phyloP scores from a whole-genome alignment of 92 coral and sea anemone genomes.

The Plumapathes pennacea region DNA sequence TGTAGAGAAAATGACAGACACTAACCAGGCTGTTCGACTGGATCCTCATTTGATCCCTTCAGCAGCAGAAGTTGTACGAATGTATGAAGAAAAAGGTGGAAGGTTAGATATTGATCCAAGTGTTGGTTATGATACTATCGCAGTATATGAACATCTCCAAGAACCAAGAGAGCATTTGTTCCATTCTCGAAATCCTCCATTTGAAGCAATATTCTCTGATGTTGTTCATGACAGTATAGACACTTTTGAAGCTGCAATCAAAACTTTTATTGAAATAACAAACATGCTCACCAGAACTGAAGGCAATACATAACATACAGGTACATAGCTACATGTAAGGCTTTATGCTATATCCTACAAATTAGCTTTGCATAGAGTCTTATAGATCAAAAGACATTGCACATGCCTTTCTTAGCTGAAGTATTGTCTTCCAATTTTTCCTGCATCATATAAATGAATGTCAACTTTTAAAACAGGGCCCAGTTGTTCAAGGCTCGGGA shows the following conservation, averaged over 20 bases:
- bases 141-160: conserved; percentile 12
- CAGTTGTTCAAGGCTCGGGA: no score
- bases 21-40: conserved; percentile 8
- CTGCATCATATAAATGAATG: no score
- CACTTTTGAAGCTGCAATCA: conserved; percentile 11
- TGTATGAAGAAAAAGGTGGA: conserved; percentile 34
- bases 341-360: no score
- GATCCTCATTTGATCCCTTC: conserved; percentile 18
- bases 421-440: no score
- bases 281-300: background rate
- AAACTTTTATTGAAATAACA: conserved; percentile 14
- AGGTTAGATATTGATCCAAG: conserved; percentile 25
- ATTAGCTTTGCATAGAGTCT: no score
- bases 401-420: no score
- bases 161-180: conserved; percentile 36
- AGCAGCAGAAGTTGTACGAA: conserved; percentile 15
- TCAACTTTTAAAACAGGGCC: no score
- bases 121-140: conserved; percentile 42
- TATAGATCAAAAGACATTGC: no score
- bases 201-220: conserved; percentile 15
- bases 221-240: conserved; percentile 10
- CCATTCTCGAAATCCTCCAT: conserved; percentile 16
- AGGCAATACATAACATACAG: background rate
- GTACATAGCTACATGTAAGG: no score
- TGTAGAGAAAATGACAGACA: conserved; percentile 17